These are phyloP conservation scores for Apotomis turbidana DNA, from an alignment of 2,888 invertebrate genomes.

Conservation along the genomic window DNA sequence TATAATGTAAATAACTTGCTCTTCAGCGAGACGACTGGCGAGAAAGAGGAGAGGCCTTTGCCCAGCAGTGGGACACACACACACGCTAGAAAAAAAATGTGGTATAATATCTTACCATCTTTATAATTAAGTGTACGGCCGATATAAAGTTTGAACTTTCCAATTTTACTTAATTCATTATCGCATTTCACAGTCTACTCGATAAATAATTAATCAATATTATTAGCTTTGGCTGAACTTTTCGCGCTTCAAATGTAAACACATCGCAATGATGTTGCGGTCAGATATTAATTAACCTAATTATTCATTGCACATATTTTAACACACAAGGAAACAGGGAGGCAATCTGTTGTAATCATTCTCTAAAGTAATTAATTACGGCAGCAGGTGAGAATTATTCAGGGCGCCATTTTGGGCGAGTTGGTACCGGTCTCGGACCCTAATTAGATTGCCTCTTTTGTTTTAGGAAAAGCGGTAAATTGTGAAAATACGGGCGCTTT, in stretches of 20 bases:
- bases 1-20: too few species aligned
- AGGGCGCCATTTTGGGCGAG: constrained; percentile 36
- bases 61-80: too few species aligned
- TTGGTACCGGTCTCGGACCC: constrained; percentile 34
- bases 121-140: too few species aligned
- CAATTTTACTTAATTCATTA: too few species aligned
- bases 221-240: neutral
- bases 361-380: constrained; percentile 41
- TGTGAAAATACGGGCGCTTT: constrained; percentile 34
- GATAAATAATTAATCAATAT: neutral
- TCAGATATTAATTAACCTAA: constrained; percentile 32
- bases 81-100: too few species aligned
- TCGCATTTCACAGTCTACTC: too few species aligned
- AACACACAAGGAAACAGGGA: constrained; percentile 32
- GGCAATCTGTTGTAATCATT: constrained; percentile 42
- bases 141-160: too few species aligned
- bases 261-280: constrained; percentile 11
- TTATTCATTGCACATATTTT: constrained; percentile 35
- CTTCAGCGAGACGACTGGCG: too few species aligned
- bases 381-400: constrained; percentile 42
- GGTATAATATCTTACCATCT: too few species aligned
- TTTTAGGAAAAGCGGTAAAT: constrained; percentile 39
- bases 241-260: constrained; percentile 6
- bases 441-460: constrained; percentile 42
- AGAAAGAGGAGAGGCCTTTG: too few species aligned